Evolutionary conservation across 1,140 invertebrate species (phyloP).

Genomic region (Aphis gossypii): DNA sequence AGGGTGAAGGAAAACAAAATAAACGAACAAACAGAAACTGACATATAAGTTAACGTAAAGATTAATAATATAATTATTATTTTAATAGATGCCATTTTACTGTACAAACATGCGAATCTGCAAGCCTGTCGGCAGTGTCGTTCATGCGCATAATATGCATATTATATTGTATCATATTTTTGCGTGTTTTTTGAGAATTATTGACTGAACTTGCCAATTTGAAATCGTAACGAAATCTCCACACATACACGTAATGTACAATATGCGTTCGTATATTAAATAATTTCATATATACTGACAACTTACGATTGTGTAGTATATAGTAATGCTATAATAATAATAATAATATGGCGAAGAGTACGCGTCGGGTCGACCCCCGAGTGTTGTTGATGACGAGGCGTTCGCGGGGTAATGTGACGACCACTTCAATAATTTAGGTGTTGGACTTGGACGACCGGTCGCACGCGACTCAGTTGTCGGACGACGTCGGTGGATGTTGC

Average conservation of each 20-base stretch:
- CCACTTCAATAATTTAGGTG: background rate
- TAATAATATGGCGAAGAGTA: background rate
- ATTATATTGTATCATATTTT: background rate
- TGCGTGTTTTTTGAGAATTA: background rate
- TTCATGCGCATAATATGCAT: background rate
- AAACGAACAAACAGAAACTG: background rate
- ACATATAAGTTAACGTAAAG: background rate
- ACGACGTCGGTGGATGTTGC: background rate
- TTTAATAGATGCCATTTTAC: background rate
- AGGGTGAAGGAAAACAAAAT: background rate
- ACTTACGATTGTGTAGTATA: background rate
- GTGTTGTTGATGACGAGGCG: background rate
- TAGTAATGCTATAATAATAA: background rate
- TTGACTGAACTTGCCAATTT: background rate
- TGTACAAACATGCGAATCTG: background rate
- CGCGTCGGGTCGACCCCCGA: background rate
- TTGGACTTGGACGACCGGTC: background rate
- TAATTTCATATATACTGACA: background rate
- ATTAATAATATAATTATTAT: background rate
- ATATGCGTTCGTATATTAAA: background rate
- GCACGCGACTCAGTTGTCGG: background rate
- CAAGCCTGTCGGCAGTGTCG: background rate
- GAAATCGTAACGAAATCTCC: background rate
- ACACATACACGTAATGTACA: background rate
- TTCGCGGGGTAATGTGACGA: background rate